phyloP scores from a whole-genome alignment of 2,797 vertebrate genomes.

The Scleropages formosus region DNA sequence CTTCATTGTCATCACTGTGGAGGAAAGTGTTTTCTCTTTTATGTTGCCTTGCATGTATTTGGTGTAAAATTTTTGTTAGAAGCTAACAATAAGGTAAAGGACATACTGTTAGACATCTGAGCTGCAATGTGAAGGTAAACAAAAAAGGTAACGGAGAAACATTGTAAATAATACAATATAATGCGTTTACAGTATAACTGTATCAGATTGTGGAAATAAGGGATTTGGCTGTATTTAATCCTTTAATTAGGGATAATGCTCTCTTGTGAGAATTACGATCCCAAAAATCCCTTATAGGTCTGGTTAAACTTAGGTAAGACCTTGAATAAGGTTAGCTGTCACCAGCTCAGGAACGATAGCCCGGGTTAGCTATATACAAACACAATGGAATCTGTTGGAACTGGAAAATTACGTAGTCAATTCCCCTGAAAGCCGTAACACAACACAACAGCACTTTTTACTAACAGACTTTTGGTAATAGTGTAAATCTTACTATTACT shows the following conservation, averaged over 20 bases:
- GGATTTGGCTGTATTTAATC: constrained; percentile 16
- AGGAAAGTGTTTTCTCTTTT: background rate
- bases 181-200: background rate
- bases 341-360: background rate
- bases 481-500: no score
- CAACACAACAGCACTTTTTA: no score
- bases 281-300: constrained; percentile 14
- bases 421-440: no score
- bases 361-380: background rate
- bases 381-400: background rate
- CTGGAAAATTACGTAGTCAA: no score
- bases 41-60: background rate
- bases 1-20: background rate
- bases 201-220: constrained; percentile 9
- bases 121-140: background rate
- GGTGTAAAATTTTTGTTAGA: no score
- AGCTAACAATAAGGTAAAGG: background rate
- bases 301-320: background rate
- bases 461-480: no score
- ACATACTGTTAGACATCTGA: no score
- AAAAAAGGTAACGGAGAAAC: background rate
- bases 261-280: background rate
- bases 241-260: constrained; percentile 13
- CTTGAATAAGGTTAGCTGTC: constrained; percentile 6
- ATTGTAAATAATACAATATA: background rate